Evolutionary conservation across 1,140 invertebrate species (phyloP).

Genomic region (Pinna nobilis): DNA sequence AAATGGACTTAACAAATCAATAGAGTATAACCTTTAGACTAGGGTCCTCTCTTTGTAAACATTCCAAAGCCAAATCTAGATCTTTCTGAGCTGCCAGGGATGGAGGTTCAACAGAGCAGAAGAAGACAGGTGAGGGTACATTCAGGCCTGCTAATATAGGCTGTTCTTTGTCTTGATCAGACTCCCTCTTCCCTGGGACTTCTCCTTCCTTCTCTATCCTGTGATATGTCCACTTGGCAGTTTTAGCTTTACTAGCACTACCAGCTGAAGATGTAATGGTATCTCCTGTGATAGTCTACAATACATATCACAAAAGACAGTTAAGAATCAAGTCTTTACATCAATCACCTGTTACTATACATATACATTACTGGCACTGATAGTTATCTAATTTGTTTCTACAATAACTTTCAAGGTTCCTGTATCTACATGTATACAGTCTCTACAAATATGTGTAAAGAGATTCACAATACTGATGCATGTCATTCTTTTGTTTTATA

Average conservation of each 20-base stretch:
- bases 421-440: too few relatives aligned
- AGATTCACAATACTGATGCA: too few relatives aligned
- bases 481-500: too few relatives aligned
- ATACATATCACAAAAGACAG: slow-evolving; percentile 48
- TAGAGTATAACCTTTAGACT: slow-evolving; percentile 84
- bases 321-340: not conserved
- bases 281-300: slow-evolving; percentile 89
- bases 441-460: too few relatives aligned
- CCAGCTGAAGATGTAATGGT: slow-evolving; percentile 82
- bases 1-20: not conserved
- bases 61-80: slow-evolving; percentile 89
- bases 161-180: slow-evolving; percentile 43
- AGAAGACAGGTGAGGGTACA: slow-evolving; percentile 95
- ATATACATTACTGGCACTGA: too few relatives aligned
- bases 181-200: not conserved
- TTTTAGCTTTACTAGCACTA: slow-evolving; percentile 71
- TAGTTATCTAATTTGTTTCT: too few relatives aligned
- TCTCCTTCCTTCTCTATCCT: slow-evolving; percentile 1
- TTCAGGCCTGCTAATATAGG: slow-evolving; percentile 79
- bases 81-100: slow-evolving; percentile 84
- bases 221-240: slow-evolving; percentile 43
- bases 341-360: too few relatives aligned
- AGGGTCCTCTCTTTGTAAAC: slow-evolving; percentile 94
- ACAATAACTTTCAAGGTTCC: too few relatives aligned
- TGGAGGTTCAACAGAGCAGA: slow-evolving; percentile 96